Conservation (phyloP, 2,113 vertebrate species). For the Gymnobelideus leadbeateri region DNA sequence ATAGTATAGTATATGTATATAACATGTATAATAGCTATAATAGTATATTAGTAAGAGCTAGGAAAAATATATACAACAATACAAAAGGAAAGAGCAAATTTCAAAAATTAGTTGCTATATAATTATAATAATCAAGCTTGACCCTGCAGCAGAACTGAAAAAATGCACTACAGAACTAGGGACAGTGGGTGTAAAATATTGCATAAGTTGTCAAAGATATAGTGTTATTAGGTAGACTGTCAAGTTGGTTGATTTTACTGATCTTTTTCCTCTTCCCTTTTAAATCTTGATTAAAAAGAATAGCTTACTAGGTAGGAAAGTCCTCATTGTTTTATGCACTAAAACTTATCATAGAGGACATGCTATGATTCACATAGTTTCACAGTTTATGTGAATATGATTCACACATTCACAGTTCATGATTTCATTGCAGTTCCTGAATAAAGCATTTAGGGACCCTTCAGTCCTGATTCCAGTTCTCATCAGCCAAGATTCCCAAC, state of each 20-base stretch:
- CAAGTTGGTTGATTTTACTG: background rate
- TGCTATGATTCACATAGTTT: background rate
- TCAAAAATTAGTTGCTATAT: background rate
- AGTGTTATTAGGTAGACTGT: background rate
- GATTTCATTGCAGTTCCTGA: background rate
- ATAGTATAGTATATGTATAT: no score
- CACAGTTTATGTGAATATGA: background rate
- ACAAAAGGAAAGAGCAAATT: no score
- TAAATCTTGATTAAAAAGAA: conserved; percentile 1
- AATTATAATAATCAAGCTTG: background rate
- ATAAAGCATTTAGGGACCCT: background rate
- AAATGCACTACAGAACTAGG: background rate
- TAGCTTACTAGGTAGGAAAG: background rate
- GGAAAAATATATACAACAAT: no score
- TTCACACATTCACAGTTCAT: background rate
- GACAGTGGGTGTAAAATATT: background rate
- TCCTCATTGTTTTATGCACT: background rate
- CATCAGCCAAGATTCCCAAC: background rate
- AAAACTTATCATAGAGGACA: background rate
- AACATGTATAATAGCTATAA: no score
- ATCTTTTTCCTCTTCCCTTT: background rate
- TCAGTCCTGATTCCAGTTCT: background rate
- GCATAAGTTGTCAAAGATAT: background rate
- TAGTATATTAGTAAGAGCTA: no score
- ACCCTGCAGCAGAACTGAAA: background rate